Conservation (phyloP, 1,140 invertebrate genomes). For the Gonioctena quinquepunctata region DNA sequence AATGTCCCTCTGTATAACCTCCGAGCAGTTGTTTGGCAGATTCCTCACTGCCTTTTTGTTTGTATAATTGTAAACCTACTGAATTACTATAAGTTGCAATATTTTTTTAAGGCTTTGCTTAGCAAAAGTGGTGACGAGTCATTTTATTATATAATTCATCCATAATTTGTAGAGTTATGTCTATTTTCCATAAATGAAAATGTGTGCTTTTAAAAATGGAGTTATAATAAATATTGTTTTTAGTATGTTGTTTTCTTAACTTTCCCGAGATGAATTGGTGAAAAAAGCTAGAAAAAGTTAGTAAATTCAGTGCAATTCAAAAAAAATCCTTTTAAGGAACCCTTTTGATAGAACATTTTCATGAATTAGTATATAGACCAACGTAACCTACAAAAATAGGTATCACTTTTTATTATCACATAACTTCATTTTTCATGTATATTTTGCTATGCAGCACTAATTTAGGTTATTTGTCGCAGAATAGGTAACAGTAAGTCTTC, state of each 20-base stretch:
- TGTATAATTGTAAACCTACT: conserved; percentile 28
- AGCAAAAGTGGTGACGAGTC: conserved; percentile 38
- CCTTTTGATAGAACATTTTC: too few relatives aligned
- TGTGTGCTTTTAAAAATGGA: conserved; percentile 46
- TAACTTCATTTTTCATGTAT: too few relatives aligned
- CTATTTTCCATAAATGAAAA: conserved; percentile 42
- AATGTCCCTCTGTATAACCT: conserved; percentile 12
- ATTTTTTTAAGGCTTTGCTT: conserved; percentile 37
- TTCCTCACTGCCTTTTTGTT: conserved; percentile 21
- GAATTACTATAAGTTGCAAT: conserved; percentile 18
- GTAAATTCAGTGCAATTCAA: too few relatives aligned
- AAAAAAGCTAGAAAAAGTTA: too few relatives aligned
- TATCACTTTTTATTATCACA: too few relatives aligned
- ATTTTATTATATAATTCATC: conserved; percentile 25
- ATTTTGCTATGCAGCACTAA: too few relatives aligned
- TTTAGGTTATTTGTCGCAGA: too few relatives aligned
- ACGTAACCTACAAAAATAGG: too few relatives aligned
- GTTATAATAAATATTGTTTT: conserved; percentile 46
- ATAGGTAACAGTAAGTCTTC: too few relatives aligned
- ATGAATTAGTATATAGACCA: too few relatives aligned
- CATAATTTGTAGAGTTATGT: conserved; percentile 40
- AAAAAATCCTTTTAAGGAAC: too few relatives aligned
- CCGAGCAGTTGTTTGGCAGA: conserved; percentile 15
- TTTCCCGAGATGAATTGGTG: too few relatives aligned
- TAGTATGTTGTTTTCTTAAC: conserved; percentile 27